Base-by-base conservation (phyloP, 2,888 invertebrate genomes). In the Heliconius charithonia region DNA sequence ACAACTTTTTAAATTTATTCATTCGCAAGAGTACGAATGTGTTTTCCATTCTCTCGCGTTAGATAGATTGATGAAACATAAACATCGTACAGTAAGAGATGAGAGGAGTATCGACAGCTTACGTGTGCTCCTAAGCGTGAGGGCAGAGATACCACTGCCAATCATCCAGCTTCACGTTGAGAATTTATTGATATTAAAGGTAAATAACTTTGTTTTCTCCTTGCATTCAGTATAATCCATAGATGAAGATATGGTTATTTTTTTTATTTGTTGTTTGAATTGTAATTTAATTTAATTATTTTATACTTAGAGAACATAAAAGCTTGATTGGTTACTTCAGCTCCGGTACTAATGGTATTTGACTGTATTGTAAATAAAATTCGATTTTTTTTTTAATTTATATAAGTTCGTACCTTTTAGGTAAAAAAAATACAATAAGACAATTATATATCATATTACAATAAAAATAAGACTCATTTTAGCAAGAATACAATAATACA, bases 61-160 rank as follows among this genome's bases (percentile, higher is more conserved):
- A 3, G 67, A 59, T 67, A 41, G 25, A 69, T 69, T 69, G 69
- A 69, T 69, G 69, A 69, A 69, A 69, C 41, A 16, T 25, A 69
- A 69, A 69, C 41, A 69, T 41, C 41, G 25, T 69, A 67, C 13
- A 67, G 67, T 41, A 67, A 69, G 19, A 45, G 69, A 69, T 41
- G 69, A 69, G 41, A 41, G 25, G 41, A 41, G 25, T 41, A 41
- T 69, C 25, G 41, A 69, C 41, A 69, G 69, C 25, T 41, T 45
- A 69, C 41, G 69, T 69, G 41, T 69, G 41, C 69, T 45, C 9
- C 13, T n/a, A 25, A 13, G 16, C 25, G 19, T 16, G 63, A 27
- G 63, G 41, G 25, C 19, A 9, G 25, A 41, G 41, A n/a, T n/a
- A n/a, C n/a, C 25, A 16, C 69, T 69, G 41, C 69, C 69, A 69